Evolutionary conservation across 2,888 invertebrate genomes (phyloP).

Genomic region (Agapostemon virescens): DNA sequence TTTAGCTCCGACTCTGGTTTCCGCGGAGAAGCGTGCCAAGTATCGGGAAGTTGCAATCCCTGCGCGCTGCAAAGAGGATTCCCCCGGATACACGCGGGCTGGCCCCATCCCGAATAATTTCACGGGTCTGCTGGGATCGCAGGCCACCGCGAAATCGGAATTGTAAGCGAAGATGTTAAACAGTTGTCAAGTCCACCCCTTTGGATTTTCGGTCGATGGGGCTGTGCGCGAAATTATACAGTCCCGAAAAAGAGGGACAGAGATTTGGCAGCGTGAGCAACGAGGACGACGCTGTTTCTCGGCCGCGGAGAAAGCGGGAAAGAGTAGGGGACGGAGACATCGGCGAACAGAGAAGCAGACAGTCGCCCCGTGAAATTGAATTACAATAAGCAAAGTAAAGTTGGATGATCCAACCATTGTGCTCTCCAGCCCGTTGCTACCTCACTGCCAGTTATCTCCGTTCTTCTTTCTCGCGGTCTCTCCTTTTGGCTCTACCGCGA

Average conservation of each 20-base stretch:
- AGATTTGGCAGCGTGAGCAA: neutral
- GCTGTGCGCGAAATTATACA: conserved; percentile 58
- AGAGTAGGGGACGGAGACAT: conserved; percentile 39
- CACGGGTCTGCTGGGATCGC: conserved; percentile 38
- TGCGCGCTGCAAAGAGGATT: conserved; percentile 48
- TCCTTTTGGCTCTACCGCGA: conserved; percentile 46
- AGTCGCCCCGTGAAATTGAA: conserved; percentile 77
- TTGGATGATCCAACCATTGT: conserved; percentile 78
- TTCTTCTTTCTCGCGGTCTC: conserved; percentile 63
- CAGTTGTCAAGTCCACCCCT: conserved; percentile 75
- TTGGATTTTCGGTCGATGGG: conserved; percentile 66
- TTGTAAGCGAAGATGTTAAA: conserved; percentile 74
- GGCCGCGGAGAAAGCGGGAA: conserved; percentile 1
- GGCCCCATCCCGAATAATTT: conserved; percentile 40
- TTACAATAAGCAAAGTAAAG: conserved; percentile 78
- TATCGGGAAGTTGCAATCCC: conserved; percentile 43
- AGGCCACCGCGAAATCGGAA: conserved; percentile 59
- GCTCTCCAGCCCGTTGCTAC: conserved; percentile 68
- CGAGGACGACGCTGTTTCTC: neutral
- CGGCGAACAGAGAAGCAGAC: conserved; percentile 64
- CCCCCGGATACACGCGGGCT: conserved; percentile 19
- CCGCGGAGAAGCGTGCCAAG: conserved; percentile 28
- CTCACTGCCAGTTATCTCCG: conserved; percentile 70
- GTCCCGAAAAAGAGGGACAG: conserved; percentile 18
- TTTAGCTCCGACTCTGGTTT: neutral